These are phyloP conservation scores for Oxycera nigricornis DNA, from an alignment of 2,888 invertebrate species.

Conservation along the genomic window DNA sequence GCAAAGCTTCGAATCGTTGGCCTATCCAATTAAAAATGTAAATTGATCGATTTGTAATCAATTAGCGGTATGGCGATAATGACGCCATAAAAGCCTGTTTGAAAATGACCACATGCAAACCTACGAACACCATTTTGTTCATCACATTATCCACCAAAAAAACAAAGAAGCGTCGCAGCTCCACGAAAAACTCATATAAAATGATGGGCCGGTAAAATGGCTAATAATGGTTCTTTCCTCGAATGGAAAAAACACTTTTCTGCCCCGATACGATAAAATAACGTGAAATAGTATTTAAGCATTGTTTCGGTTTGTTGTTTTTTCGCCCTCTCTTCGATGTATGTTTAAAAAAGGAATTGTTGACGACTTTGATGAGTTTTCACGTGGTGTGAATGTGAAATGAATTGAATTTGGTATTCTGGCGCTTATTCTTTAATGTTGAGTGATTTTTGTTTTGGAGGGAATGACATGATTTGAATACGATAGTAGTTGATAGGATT, in stretches of 20 bases:
- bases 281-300: constrained; percentile 12
- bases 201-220: background rate
- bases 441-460: too few relatives aligned
- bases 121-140: too few relatives aligned
- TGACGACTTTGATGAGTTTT: background rate
- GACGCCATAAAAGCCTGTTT: background rate
- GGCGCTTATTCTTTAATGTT: background rate
- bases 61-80: constrained; percentile 37
- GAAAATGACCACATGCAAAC: constrained; percentile 5
- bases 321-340: background rate
- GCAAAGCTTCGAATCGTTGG: too few relatives aligned
- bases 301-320: background rate
- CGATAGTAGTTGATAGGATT: background rate
- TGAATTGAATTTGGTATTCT: background rate
- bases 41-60: constrained; percentile 46
- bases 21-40: constrained; percentile 42
- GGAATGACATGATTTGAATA: constrained; percentile 1
- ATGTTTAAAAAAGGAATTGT: background rate
- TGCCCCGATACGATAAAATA: background rate
- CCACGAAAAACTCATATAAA: background rate
- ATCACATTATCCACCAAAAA: too few relatives aligned
- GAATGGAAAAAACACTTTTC: background rate
- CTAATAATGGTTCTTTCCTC: background rate
- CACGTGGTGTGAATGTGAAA: background rate
- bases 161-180: background rate